These are phyloP conservation scores for Danio choprae DNA, from an alignment of 2,797 vertebrate species.

Conservation along the genomic window DNA sequence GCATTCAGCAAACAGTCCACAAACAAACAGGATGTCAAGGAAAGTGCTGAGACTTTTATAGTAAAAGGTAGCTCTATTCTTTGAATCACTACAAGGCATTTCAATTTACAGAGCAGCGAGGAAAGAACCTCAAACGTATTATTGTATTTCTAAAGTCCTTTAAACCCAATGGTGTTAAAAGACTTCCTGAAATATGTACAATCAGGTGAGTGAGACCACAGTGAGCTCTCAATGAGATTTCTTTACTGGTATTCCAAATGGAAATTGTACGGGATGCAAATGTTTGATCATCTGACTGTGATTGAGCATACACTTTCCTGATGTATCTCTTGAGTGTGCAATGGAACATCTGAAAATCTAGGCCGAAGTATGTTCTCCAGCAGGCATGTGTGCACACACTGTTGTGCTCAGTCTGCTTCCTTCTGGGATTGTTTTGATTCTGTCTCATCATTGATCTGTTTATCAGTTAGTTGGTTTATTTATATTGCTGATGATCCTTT, in stretches of 20 bases:
- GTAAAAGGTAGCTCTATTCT: background rate
- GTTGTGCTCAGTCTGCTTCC: conserved; percentile 6
- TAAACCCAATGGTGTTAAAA: conserved; percentile 29
- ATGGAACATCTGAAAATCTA: conserved; percentile 16
- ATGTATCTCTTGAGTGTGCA: background rate
- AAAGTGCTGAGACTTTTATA: background rate
- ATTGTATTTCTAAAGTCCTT: conserved; percentile 10
- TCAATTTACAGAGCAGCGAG: background rate
- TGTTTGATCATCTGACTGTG: background rate
- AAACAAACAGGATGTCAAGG: conserved; percentile 21
- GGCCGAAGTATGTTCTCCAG: conserved; percentile 4
- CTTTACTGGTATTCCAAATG: conserved; percentile 32
- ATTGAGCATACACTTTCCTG: background rate
- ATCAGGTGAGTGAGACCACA: conserved; percentile 13
- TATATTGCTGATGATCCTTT: background rate
- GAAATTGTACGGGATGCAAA: conserved; percentile 25
- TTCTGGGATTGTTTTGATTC: background rate
- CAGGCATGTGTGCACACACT: conserved; percentile 3
- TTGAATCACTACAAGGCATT: background rate
- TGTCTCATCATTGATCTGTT: conserved; percentile 3
- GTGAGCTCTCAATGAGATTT: conserved; percentile 38
- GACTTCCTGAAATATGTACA: conserved; percentile 42
- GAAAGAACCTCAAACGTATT: conserved; percentile 8
- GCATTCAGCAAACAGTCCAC: background rate
- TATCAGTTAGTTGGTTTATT: background rate